These are phyloP conservation scores for Tethya wilhelma DNA, from an alignment of 37 sponge, comb jelly and placozoan species.

Conservation along the genomic window DNA sequence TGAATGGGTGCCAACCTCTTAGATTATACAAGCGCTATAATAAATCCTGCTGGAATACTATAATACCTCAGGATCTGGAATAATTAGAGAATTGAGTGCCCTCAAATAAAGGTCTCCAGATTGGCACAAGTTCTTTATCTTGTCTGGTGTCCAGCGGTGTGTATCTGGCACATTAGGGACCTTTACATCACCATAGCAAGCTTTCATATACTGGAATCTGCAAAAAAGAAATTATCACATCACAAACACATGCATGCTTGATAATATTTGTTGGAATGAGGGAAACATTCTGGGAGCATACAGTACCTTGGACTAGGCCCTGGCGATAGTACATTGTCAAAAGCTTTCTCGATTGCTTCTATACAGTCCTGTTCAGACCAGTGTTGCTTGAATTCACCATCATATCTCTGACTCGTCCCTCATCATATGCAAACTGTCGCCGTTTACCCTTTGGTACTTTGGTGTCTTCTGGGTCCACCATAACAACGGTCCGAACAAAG, in stretches of 20 bases:
- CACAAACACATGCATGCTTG: too few species aligned
- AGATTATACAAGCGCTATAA: too few species aligned
- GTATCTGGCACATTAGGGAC: neutral
- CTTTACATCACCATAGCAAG: neutral
- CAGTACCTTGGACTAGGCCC: neutral
- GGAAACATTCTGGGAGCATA: too few species aligned
- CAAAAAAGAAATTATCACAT: neutral
- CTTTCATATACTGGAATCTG: neutral
- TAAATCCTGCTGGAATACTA: too few species aligned
- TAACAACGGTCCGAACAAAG: neutral
- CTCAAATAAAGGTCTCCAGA: neutral
- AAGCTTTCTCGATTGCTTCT: neutral
- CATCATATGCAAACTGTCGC: neutral
- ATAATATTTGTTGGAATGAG: too few species aligned
- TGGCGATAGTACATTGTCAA: neutral
- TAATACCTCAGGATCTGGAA: too few species aligned
- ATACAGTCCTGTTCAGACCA: neutral
- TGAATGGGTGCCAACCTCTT: too few species aligned
- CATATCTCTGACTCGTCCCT: neutral
- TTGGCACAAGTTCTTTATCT: neutral
- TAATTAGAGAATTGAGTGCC: neutral
- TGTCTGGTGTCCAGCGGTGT: neutral
- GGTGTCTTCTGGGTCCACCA: neutral
- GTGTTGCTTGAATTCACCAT: neutral
- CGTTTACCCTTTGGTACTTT: neutral